Conservation (phyloP, 92 coral and sea anemone genomes). For the Parazoanthus darwini region DNA sequence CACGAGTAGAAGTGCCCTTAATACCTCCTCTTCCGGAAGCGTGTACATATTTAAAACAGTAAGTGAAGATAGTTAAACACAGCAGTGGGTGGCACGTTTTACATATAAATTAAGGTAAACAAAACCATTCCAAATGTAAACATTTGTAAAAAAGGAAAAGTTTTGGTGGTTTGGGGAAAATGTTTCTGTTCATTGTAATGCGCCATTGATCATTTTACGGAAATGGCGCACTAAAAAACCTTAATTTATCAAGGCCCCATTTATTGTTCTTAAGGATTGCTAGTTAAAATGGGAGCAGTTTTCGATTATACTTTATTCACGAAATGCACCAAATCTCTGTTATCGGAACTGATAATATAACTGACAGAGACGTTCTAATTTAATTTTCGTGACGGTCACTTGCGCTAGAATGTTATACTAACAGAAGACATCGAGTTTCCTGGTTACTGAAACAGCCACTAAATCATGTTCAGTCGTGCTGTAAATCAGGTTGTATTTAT, state of each 20-base stretch:
- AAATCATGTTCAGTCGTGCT: constrained; percentile 24
- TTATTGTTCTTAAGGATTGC: not conserved
- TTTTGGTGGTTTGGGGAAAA: not conserved
- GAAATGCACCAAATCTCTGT: too few relatives aligned
- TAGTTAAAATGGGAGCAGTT: too few relatives aligned
- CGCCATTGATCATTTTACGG: too few relatives aligned
- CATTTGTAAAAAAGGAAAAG: constrained; percentile 15
- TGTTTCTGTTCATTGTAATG: not conserved
- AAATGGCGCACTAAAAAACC: too few relatives aligned
- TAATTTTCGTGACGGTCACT: constrained; percentile 15
- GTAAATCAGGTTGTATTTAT: not conserved
- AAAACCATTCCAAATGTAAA: constrained; percentile 20
- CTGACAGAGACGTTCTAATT: not conserved
- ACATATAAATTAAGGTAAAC: constrained; percentile 29
- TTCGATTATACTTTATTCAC: not conserved
- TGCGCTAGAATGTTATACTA: not conserved
- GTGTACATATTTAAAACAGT: not conserved
- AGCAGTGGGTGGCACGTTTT: constrained; percentile 24
- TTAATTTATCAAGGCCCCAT: not conserved
- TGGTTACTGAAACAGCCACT: constrained; percentile 24
- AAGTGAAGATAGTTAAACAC: constrained; percentile 10
- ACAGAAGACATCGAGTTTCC: constrained; percentile 6
- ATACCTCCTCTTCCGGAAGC: not conserved
- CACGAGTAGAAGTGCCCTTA: not conserved
- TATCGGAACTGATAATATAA: too few relatives aligned